These are phyloP conservation scores for Andricus quercusramuli DNA, from an alignment of 2,888 invertebrate species.

Conservation along the genomic window DNA sequence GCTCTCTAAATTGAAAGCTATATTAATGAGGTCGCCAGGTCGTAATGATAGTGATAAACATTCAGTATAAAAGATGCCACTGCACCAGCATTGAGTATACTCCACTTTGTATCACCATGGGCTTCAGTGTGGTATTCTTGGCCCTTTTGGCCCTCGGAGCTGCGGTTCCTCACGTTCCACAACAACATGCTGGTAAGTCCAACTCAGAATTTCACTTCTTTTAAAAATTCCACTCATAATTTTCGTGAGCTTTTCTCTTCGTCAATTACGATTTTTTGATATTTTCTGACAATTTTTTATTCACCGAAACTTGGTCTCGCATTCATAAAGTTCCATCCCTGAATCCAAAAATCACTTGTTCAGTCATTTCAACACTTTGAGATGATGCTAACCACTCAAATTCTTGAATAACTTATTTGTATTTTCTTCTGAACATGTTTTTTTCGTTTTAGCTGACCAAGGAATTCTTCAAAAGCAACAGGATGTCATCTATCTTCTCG, in stretches of 20 bases:
- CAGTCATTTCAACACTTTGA: no score
- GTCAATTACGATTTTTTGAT: background rate
- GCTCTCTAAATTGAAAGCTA: background rate
- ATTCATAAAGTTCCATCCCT: no score
- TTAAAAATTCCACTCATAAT: background rate
- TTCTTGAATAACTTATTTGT: background rate
- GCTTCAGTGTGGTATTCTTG: conserved; percentile 71
- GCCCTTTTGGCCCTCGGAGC: conserved; percentile 72
- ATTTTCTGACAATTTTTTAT: background rate
- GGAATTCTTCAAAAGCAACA: conserved; percentile 81
- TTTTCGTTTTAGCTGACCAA: conserved; percentile 79
- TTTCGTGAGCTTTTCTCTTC: no score
- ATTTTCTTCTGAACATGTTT: conserved; percentile 52
- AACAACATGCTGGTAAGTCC: conserved; percentile 73
- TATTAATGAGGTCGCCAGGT: conserved; percentile 65
- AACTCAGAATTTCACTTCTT: background rate
- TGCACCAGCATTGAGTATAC: conserved; percentile 60
- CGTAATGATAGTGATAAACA: conserved; percentile 70
- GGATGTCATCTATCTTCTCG: conserved; percentile 82
- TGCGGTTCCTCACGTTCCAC: conserved; percentile 61
- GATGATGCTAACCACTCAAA: background rate
- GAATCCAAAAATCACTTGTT: no score
- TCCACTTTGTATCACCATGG: conserved; percentile 73
- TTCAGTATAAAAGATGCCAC: conserved; percentile 72
- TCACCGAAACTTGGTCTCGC: conserved; percentile 45